Evolutionary conservation across 1,140 invertebrate species (phyloP).

Genomic region (Drosophila orosa): DNA sequence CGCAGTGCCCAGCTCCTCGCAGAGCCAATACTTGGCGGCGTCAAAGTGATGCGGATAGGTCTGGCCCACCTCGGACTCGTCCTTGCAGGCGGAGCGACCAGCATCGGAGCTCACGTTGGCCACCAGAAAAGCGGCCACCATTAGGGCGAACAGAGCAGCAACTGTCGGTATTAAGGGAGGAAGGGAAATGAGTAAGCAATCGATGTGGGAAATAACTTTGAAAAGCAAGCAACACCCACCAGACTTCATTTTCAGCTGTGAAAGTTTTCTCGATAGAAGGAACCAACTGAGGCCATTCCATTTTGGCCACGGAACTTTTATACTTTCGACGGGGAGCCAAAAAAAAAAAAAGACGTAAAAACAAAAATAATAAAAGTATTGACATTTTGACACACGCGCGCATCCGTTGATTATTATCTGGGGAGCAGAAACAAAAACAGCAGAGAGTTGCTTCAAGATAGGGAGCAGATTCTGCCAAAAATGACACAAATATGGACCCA

Average conservation of each 20-base stretch:
- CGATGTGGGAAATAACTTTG: conserved; percentile 19
- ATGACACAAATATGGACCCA: background rate
- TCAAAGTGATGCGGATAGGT: conserved; percentile 77
- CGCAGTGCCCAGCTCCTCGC: conserved; percentile 56
- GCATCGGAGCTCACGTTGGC: conserved; percentile 48
- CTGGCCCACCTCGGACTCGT: conserved; percentile 68
- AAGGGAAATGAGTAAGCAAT: conserved; percentile 5
- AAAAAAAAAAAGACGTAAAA: conserved; percentile 20
- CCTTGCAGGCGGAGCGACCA: conserved; percentile 74
- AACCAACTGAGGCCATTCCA: conserved; percentile 49
- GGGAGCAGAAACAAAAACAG: conserved; percentile 12
- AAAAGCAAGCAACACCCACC: conserved; percentile 48
- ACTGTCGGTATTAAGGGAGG: conserved; percentile 25
- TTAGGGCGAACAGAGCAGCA: conserved; percentile 46
- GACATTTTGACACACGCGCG: conserved; percentile 57
- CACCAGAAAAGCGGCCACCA: conserved; percentile 57
- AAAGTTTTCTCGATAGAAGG: conserved; percentile 52
- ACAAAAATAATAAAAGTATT: conserved; percentile 46
- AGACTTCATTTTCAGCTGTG: conserved; percentile 63
- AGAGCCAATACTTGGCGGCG: conserved; percentile 78
- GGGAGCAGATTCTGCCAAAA: conserved; percentile 7
- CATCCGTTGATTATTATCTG: conserved; percentile 71
- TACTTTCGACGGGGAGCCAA: conserved; percentile 33
- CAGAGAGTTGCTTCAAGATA: conserved; percentile 17
- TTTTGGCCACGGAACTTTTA: conserved; percentile 52